Base-by-base conservation (phyloP, 1,140 invertebrate species). In the Lysiphlebus fabarum region DNA sequence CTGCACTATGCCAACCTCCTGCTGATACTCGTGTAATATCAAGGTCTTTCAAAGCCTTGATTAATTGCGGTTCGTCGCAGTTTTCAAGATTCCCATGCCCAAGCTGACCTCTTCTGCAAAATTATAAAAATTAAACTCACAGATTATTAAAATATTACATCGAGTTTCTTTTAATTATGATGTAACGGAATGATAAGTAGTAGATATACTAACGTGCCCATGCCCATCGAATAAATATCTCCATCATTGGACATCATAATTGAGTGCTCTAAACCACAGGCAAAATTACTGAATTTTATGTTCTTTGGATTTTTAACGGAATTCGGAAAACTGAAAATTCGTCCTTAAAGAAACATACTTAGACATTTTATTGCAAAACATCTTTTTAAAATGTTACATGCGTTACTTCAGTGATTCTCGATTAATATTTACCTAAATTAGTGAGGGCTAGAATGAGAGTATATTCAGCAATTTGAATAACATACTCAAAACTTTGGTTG, bases 1-100 rank as follows among this genome's bases (percentile, higher is more conserved):
- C 90, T 53, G 86, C 83, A 41, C 86, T 89, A 77, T 96, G 93
- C 91, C 93, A 95, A 14, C 91, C 90, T 11, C 89, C 90, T 53
- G 90, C 86, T 60, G 86, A 82, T 61, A 93, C 87, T 66, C 84
- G 79, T 14, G 76, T 71, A 51, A 82, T 75, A 70, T 84, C 83
- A 7, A 95, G 75, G 26, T 92, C 92, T 48, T 85, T 83, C 40
- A 96, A 72, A 50, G 85, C 86, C 67, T 89, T 84, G 2, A 95
- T 72, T 62, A 87, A 67, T 61, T 72, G 78, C 0, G 90, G 90
- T 58, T 70, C 65, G 17, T 85, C 82, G 56, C 84, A 77, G 62
- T 83, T 82, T 47, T 86, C 83, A 7, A 92, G 74, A 65, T 83
- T 81, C 12, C 85, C 86, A 75, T 90, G 86, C 3, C 93, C 93